phyloP scores from a whole-genome alignment of 2,797 vertebrate genomes.

The Mormyrus proboscirostris region DNA sequence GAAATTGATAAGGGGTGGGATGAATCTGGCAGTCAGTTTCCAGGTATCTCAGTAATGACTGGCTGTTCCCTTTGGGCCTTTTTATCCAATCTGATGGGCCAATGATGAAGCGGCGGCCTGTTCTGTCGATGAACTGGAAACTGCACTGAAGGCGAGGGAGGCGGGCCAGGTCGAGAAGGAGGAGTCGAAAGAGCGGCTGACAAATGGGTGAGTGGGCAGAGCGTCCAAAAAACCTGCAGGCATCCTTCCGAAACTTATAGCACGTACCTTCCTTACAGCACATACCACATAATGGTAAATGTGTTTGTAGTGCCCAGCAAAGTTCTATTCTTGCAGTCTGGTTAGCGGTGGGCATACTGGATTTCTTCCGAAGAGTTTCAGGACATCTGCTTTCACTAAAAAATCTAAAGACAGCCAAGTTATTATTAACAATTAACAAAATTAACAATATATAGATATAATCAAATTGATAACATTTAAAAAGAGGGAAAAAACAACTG shows the following conservation, averaged over 20 bases:
- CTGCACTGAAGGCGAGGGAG: too few relatives aligned
- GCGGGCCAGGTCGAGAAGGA: too few relatives aligned
- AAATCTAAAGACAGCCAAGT: not conserved
- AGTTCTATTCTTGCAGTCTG: not conserved
- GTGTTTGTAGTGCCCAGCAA: not conserved
- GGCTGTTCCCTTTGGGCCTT: constrained; percentile 11
- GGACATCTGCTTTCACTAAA: not conserved
- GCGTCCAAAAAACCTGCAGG: too few relatives aligned
- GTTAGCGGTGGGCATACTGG: not conserved
- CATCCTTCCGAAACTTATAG: too few relatives aligned
- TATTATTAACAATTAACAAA: too few relatives aligned
- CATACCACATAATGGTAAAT: too few relatives aligned
- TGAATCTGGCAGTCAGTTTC: constrained; percentile 25
- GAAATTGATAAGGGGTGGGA: constrained; percentile 30
- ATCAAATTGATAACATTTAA: not conserved
- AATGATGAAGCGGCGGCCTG: not conserved
- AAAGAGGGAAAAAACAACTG: not conserved
- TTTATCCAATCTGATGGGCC: constrained; percentile 14
- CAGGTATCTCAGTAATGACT: constrained; percentile 21
- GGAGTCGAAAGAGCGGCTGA: too few relatives aligned
- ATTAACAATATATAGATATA: not conserved
- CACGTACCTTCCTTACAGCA: too few relatives aligned
- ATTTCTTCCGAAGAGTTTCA: not conserved
- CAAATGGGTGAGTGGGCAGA: too few relatives aligned
- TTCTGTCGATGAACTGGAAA: too few relatives aligned